Evolutionary conservation across 2,797 vertebrate genomes (phyloP).

Genomic region (Anolis apletophallus): DNA sequence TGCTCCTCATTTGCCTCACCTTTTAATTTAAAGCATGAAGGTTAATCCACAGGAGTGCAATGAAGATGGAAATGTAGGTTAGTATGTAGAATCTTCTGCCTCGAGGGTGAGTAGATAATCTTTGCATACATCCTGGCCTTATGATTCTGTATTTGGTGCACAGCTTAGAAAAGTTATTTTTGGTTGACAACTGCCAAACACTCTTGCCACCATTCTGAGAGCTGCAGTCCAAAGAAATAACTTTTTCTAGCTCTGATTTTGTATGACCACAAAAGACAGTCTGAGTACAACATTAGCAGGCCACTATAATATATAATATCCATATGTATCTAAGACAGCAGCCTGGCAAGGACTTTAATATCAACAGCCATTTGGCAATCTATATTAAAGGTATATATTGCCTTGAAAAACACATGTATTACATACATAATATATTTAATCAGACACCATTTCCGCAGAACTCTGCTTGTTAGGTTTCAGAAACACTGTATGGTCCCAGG

Average conservation of each 20-base stretch:
- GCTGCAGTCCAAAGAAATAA: too few relatives aligned
- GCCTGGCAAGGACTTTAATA: slow-evolving; percentile 21
- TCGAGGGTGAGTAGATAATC: background rate
- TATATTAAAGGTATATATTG: background rate
- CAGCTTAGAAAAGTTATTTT: too few relatives aligned
- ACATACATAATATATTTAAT: background rate
- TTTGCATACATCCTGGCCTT: background rate
- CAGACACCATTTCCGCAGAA: slow-evolving; percentile 44
- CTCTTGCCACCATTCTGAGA: too few relatives aligned
- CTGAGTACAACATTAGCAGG: background rate
- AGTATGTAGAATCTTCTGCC: background rate
- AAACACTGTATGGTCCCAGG: slow-evolving; percentile 36
- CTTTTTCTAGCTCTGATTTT: too few relatives aligned
- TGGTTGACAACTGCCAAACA: too few relatives aligned
- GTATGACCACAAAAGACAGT: background rate
- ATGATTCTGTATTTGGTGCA: rapidly evolving
- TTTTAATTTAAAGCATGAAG: background rate
- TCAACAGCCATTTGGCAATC: background rate
- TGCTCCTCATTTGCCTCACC: background rate
- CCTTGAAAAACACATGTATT: too few relatives aligned
- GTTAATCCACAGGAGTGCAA: background rate
- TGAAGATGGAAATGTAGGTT: background rate
- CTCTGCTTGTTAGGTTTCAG: slow-evolving; percentile 47
- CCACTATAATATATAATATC: background rate
- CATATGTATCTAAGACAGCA: background rate